Percentiles rank a stretch among this genome's conserved stretches.
phyloP scores from a whole-genome alignment of 1,140 invertebrate species.

The Cyclargus thomasi region DNA sequence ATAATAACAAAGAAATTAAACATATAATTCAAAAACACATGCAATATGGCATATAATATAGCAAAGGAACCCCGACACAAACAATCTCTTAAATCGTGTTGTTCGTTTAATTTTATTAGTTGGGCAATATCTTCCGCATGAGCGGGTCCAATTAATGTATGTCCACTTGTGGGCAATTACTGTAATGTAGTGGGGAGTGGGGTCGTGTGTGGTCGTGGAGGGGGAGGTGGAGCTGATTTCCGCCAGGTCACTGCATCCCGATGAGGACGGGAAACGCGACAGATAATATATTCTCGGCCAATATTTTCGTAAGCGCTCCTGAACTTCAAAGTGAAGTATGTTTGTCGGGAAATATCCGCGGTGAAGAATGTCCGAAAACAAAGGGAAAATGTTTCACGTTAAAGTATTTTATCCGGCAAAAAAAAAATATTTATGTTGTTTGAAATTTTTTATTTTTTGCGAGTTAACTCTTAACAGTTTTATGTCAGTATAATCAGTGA shows the following conservation, averaged over 20 bases:
- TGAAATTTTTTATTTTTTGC: too few relatives aligned
- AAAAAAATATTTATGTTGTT: too few relatives aligned
- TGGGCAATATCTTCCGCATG: slow-evolving; percentile 10
- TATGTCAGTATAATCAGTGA: too few relatives aligned
- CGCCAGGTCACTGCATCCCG: slow-evolving; percentile 1
- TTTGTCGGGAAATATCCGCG: neutral
- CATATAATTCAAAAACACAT: too few relatives aligned
- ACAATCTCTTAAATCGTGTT: slow-evolving; percentile 1
- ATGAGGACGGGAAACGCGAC: neutral
- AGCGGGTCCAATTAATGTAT: slow-evolving; percentile 9
- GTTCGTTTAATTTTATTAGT: slow-evolving; percentile 14
- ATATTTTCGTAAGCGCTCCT: neutral
- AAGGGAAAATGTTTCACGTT: too few relatives aligned
- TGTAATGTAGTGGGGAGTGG: neutral
- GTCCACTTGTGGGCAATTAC: slow-evolving; percentile 10
- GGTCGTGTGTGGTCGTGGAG: neutral
- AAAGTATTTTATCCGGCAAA: too few relatives aligned
- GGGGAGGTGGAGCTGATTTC: neutral
- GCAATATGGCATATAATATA: neutral
- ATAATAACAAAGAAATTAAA: too few relatives aligned
- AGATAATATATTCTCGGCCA: neutral
- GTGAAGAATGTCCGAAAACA: too few relatives aligned
- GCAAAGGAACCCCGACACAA: neutral
- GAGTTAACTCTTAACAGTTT: too few relatives aligned
- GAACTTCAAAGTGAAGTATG: neutral